Evolutionary conservation across 2,113 vertebrate genomes (phyloP), one percentile per base, ranked within the genome.

Genomic region (Pachycephala philippinensis): DNA sequence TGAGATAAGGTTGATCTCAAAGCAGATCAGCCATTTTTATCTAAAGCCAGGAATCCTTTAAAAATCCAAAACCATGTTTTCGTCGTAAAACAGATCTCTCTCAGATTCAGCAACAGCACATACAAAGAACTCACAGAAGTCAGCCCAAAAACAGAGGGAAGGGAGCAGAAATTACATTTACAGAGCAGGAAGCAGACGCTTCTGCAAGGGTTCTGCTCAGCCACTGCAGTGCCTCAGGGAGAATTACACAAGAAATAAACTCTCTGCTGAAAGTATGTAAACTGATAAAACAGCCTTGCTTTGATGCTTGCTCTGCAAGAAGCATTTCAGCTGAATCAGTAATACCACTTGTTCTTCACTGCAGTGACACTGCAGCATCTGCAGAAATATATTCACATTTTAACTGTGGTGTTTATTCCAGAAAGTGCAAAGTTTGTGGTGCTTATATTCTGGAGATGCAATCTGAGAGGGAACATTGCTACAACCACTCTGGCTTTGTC

Each of bases 201-300:
- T 78, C 92, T 93, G 84, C 54, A 90, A 30, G 5, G 28, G 74
- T 42, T 95, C 86, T 96, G 79, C 76, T 95, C 87, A 88, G 60
- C 61, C 93, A 93, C 88, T 9, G n/a, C 40, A 89, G 64, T 0
- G 19, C 84, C 96, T 92, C 15, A 7, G 92, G 91, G 87, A 95
- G 92, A 95, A 96, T 96, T 97, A 96, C 6, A 30, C 82, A 89
- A 87, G 90, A 90, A 95, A 94, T 89, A 95, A 97, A 96, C 95
- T 77, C 75, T 57, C 22, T 15, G 60, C 35, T 84, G 90, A 83
- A 94, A 97, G 93, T 90, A 96, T 95, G 92, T 96, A 96, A 97
- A 97, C 95, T 91, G 97, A 96, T 96, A 97, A 97, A 97, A 90
- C 95, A 96, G 95, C 70, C 87, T 82, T 90, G 87, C 92, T 97